Evolutionary conservation across 2,888 invertebrate species (phyloP).

Genomic region (Cryptosula pallasiana): DNA sequence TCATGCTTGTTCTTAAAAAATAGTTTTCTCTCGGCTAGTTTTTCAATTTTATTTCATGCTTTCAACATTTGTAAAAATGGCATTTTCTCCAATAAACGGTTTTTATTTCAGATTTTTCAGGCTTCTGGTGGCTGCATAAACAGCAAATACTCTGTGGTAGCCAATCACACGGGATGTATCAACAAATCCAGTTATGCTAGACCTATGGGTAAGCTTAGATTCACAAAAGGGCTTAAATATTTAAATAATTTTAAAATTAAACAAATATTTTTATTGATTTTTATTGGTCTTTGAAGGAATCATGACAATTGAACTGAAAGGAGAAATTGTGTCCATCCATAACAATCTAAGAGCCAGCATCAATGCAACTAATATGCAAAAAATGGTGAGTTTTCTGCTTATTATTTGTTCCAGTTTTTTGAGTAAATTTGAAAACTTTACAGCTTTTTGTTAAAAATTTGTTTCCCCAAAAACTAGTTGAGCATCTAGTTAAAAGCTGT

Average conservation of each 20-base stretch:
- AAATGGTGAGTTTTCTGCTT: constrained; percentile 13
- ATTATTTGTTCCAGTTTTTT: too few species aligned
- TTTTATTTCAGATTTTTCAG: too few species aligned
- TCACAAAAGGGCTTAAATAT: background rate
- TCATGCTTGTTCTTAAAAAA: too few species aligned
- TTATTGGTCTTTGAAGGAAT: background rate
- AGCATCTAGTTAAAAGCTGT: background rate
- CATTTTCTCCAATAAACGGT: too few species aligned
- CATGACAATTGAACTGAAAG: background rate
- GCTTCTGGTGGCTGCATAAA: background rate
- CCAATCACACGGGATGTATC: constrained; percentile 15
- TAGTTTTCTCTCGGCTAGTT: too few species aligned
- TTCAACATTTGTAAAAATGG: too few species aligned
- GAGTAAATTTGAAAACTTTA: background rate
- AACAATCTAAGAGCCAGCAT: background rate
- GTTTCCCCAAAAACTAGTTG: background rate
- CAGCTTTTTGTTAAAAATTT: background rate
- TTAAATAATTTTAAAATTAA: background rate
- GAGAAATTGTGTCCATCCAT: constrained; percentile 1
- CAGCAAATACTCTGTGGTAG: background rate
- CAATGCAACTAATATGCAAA: constrained; percentile 22
- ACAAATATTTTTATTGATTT: background rate
- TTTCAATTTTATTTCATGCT: too few species aligned
- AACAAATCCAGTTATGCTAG: background rate
- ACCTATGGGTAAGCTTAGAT: background rate